These are phyloP conservation scores for Escarpia spicata DNA, from an alignment of 2,888 invertebrate species.

Conservation along the genomic window DNA sequence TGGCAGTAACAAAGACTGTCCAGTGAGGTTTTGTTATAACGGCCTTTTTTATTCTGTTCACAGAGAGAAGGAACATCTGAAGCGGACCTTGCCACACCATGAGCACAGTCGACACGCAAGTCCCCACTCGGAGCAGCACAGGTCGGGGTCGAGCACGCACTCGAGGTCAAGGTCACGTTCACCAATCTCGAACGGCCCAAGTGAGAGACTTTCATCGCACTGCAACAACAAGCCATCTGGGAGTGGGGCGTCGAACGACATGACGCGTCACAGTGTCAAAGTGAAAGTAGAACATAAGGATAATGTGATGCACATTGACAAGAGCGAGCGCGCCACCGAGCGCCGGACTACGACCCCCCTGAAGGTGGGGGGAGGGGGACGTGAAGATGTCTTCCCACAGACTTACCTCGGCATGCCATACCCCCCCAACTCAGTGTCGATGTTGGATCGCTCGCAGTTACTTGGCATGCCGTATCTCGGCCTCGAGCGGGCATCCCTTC, in stretches of 20 bases:
- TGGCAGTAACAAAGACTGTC: too few species aligned
- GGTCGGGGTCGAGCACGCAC: conserved; percentile 14
- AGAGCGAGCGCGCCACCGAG: background rate
- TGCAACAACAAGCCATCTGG: conserved; percentile 19
- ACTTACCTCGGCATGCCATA: background rate
- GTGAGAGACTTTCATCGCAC: background rate
- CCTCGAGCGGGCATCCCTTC: background rate
- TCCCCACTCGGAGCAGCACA: conserved; percentile 26
- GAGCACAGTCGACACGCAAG: conserved; percentile 13
- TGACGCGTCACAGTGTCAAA: background rate
- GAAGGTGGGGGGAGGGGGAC: background rate
- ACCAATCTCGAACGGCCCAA: conserved; percentile 38
- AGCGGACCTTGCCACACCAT: background rate
- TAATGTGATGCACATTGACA: conserved; percentile 25
- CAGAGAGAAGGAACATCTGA: conserved; percentile 25
- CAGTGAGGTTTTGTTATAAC: background rate
- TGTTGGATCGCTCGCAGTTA: conserved; percentile 23
- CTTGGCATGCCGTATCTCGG: conserved; percentile 19
- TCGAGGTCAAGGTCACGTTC: conserved; percentile 33
- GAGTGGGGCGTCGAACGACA: background rate
- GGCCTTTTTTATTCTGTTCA: background rate
- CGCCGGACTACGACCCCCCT: background rate
- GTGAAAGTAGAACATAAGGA: conserved; percentile 36
- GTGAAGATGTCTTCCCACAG: background rate
- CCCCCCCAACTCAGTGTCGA: background rate